Conservation (phyloP, 2,888 invertebrate genomes). For the Ennomos quercinarius region DNA sequence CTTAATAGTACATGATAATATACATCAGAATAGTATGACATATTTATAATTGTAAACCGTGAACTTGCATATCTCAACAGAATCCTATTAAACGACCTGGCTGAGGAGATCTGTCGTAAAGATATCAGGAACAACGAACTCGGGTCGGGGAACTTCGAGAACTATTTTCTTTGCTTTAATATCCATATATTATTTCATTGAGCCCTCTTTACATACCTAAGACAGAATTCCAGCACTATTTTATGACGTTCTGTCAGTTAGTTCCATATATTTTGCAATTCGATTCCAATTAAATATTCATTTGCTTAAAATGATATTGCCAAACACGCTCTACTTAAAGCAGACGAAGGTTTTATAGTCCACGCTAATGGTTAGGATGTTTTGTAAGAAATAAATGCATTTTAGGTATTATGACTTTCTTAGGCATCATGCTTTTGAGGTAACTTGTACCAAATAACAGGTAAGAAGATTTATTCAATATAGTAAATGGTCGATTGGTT, state of each 20-base stretch:
- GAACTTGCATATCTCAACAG: constrained; percentile 39
- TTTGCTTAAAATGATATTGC: constrained; percentile 17
- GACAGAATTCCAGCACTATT: constrained; percentile 43
- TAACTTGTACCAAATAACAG: too few relatives aligned
- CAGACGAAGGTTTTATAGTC: constrained; percentile 20
- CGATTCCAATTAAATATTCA: constrained; percentile 29
- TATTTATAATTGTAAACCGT: constrained; percentile 52
- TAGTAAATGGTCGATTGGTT: constrained; percentile 13
- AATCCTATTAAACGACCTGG: constrained; percentile 54
- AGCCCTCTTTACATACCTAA: constrained; percentile 42
- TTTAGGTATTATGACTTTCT: too few relatives aligned
- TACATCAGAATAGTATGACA: constrained; percentile 39
- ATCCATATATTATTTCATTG: constrained; percentile 50
- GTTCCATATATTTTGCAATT: constrained; percentile 44
- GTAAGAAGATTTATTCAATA: too few relatives aligned
- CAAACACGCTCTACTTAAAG: constrained; percentile 8
- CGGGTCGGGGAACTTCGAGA: too few relatives aligned
- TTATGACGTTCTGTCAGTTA: constrained; percentile 45
- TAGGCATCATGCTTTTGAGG: too few relatives aligned
- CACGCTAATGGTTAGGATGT: not conserved
- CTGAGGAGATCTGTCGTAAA: constrained; percentile 62
- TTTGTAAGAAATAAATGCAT: not conserved
- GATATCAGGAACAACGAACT: too few relatives aligned
- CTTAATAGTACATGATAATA: constrained; percentile 37
- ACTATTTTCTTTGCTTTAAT: constrained; percentile 59